Evolutionary conservation across 2,888 invertebrate species (phyloP), one percentile per base, ranked within the genome.

Genomic region (Teinopalpus imperialis): DNA sequence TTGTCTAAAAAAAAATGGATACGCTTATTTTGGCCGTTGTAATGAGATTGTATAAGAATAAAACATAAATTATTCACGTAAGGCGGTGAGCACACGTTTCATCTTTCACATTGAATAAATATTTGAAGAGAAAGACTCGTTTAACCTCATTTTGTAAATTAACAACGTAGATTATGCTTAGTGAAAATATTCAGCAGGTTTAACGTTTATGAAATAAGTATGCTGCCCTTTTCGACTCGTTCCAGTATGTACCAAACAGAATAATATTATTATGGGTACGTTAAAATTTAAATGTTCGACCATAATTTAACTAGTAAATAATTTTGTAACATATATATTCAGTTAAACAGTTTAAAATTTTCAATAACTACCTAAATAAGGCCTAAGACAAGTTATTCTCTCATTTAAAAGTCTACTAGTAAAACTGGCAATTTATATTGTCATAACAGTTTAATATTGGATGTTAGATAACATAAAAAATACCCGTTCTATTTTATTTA

Each of bases 11-110:
- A 69, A 71, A 70, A 66, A 66, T n/a, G n/a, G n/a, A n/a, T n/a
- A 50, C 47, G 54, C 53, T 63, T 71, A 66, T 66, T 69, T 69
- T 63, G 57, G 53, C 58, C 63, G 66, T 54, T 59, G 57, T 54
- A 63, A 39, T 52, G 53, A 59, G 63, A 65, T 63, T 63, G 64
- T 71, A 70, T 61, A 67, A 72, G 69, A 70, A 76, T 75, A 75
- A 74, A 75, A 75, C 64, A 79, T 81, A 80, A 77, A 78, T 80
- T 79, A 80, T 80, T 81, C 82, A 78, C 74, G 76, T 75, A 78
- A 76, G 67, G 72, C 70, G 50, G 47, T 54, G 53, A 53, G 71
- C 66, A 68, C 67, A 72, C 74, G 72, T 76, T 78, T 77, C 75
- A 81, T 76, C 74, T 76, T 74, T 72, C 71, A 68, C 69, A 73